A percentile compares a stretch with the other conserved stretches of the same genome.
Evolutionary conservation across 2,888 invertebrate species (phyloP).

Genomic region (Sarcophaga caerulescens): DNA sequence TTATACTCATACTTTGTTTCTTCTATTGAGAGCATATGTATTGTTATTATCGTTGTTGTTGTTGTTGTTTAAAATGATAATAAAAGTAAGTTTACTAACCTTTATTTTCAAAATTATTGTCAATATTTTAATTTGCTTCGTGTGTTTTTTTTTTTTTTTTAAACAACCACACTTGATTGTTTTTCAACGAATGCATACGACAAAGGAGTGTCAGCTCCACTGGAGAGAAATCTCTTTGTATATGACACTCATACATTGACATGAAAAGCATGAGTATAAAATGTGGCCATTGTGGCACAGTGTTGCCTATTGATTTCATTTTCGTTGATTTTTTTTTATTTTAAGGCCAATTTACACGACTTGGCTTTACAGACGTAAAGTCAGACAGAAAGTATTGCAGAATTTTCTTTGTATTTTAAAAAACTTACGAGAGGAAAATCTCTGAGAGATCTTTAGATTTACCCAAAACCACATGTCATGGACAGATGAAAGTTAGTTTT

Average conservation of each 20-base stretch:
- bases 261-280: slow-evolving; percentile 35
- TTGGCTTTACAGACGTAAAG: too few relatives aligned
- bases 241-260: slow-evolving; percentile 35
- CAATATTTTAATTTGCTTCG: neutral
- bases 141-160: neutral
- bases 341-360: too few relatives aligned
- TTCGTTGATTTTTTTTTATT: too few relatives aligned
- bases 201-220: too few relatives aligned
- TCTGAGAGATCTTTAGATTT: too few relatives aligned
- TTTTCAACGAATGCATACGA: neutral
- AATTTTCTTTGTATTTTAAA: too few relatives aligned
- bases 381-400: too few relatives aligned
- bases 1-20: slow-evolving; percentile 17
- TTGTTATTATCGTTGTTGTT: too few relatives aligned
- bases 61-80: neutral
- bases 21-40: neutral
- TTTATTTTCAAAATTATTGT: slow-evolving; percentile 1
- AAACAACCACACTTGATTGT: neutral
- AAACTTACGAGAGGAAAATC: too few relatives aligned
- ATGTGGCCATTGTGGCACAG: slow-evolving; percentile 42
- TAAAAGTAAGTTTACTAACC: slow-evolving; percentile 32
- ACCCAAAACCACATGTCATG: too few relatives aligned
- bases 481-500: too few relatives aligned
- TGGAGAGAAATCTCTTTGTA: too few relatives aligned
- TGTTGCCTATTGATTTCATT: neutral